These are phyloP conservation scores for Andrena minutula DNA, from an alignment of 2,888 invertebrate species.

Conservation along the genomic window DNA sequence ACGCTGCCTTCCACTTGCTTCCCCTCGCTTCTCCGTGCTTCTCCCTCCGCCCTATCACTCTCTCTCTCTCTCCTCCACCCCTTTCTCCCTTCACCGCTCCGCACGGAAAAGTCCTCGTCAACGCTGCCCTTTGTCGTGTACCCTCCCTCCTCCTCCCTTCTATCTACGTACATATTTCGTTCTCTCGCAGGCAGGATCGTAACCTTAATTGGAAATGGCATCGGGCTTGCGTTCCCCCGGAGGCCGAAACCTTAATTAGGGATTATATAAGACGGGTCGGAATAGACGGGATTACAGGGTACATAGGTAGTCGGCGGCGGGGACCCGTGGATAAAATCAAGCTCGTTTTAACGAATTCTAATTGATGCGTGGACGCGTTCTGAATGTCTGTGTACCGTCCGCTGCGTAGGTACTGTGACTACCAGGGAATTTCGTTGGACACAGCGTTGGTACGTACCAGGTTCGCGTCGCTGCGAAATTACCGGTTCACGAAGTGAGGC, in stretches of 20 bases:
- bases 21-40: slow-evolving; percentile 12
- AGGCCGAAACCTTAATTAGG: slow-evolving; percentile 67
- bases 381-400: neutral
- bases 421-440: too few relatives aligned
- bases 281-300: slow-evolving; percentile 52
- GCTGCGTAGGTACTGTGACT: neutral
- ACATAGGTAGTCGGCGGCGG: neutral
- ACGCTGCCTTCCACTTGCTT: slow-evolving; percentile 64
- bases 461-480: slow-evolving; percentile 43
- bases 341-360: neutral
- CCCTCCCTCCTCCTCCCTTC: slow-evolving; percentile 8
- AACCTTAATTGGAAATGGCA: slow-evolving; percentile 73
- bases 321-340: neutral
- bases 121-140: slow-evolving; percentile 69
- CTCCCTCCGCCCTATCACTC: too few relatives aligned
- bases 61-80: neutral
- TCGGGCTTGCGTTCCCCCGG: slow-evolving; percentile 45
- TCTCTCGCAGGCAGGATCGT: slow-evolving; percentile 53
- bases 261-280: slow-evolving; percentile 57
- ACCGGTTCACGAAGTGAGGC: slow-evolving; percentile 57
- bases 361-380: neutral
- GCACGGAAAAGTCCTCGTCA: slow-evolving; percentile 64
- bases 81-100: slow-evolving; percentile 14
- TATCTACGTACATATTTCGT: slow-evolving; percentile 68
- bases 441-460: too few relatives aligned